Base-by-base conservation (phyloP, 30 jellyfish, hydroid and myxozoan genomes). In the Aurelia coerulea region DNA sequence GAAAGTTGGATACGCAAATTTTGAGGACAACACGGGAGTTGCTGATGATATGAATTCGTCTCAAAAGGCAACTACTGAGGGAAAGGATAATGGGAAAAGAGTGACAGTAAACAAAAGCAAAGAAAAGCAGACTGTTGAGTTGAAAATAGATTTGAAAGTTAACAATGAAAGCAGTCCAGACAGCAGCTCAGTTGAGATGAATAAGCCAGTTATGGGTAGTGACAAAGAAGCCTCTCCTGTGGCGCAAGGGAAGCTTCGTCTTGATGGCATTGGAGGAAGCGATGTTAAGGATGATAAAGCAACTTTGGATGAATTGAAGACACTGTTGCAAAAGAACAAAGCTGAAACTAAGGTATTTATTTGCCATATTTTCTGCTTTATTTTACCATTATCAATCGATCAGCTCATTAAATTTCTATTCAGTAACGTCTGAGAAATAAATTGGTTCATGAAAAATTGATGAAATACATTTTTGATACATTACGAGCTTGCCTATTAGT, bases 241-340 rank as follows among this genome's bases (percentile, higher is more conserved):
- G 10, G 68, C 62, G 2, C 59, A 33, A 41, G 73, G 34, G 29
- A n/a, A 62, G 35, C 29, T 81, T 10, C 31, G 91, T 71, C 84
- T 81, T 2, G 84, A 81, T 59, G 91, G 91, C 4, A 6, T 68
- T 32, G 83, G 91, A 14, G 91, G 83, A 66, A 76, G 29, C 11
- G 84, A 67, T 0, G 54, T 3, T 52, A 81, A 68, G 17, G 63
- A 14, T 14, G 84, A 68, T 19, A 23, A 65, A 7, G 35, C 42
- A 11, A 39, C 37, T 0, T 39, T 80, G 32, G 90, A 80, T 13
- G 81, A 64, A 5, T 42, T 80, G 62, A 80, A 80, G 66, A 7
- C 42, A 33, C 15, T 80, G 82, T 46, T 80, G 65, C 90, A 80
- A 59, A 49, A 17, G 18, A 80, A 80, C 46, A 65, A 53, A 33